Conservation (phyloP, 2,888 invertebrate species). For the Carcina quercana region DNA sequence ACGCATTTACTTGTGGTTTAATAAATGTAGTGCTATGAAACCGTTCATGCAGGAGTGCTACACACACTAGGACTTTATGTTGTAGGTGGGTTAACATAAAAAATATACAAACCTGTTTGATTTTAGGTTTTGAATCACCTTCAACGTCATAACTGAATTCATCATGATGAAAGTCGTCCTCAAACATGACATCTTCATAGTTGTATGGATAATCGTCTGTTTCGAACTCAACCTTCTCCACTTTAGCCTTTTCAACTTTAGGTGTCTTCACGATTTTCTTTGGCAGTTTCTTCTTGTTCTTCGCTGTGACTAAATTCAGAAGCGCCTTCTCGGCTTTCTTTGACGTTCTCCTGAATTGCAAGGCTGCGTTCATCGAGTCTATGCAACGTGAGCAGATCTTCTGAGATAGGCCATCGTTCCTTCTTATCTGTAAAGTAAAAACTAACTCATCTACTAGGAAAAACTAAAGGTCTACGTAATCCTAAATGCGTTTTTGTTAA, state of each 20-base stretch:
- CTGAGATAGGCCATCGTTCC: conserved; percentile 49
- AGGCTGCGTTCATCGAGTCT: conserved; percentile 28
- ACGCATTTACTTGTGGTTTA: no score
- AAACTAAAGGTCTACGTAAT: not conserved
- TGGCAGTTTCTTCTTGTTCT: conserved; percentile 16
- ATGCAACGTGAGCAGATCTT: conserved; percentile 44
- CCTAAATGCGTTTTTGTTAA: not conserved
- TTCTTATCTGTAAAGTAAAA: conserved; percentile 39
- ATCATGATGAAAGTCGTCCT: conserved; percentile 30
- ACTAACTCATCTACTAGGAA: not conserved
- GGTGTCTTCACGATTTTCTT: conserved; percentile 18
- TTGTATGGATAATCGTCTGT: conserved; percentile 17
- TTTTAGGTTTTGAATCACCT: conserved; percentile 7
- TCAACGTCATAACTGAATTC: conserved; percentile 17
- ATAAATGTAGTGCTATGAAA: no score
- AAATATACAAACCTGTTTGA: conserved; percentile 7
- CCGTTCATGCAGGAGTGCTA: no score
- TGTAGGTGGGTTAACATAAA: no score
- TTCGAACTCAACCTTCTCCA: conserved; percentile 8
- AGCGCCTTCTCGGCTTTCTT: conserved; percentile 38
- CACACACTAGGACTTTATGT: no score
- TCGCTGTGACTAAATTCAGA: conserved; percentile 19
- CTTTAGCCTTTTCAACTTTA: conserved; percentile 11
- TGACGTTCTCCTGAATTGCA: conserved; percentile 42
- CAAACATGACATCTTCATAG: conserved; percentile 22